These are phyloP conservation scores for Prochilodus magdalenae DNA, from an alignment of 2,113 vertebrate species.

Conservation along the genomic window DNA sequence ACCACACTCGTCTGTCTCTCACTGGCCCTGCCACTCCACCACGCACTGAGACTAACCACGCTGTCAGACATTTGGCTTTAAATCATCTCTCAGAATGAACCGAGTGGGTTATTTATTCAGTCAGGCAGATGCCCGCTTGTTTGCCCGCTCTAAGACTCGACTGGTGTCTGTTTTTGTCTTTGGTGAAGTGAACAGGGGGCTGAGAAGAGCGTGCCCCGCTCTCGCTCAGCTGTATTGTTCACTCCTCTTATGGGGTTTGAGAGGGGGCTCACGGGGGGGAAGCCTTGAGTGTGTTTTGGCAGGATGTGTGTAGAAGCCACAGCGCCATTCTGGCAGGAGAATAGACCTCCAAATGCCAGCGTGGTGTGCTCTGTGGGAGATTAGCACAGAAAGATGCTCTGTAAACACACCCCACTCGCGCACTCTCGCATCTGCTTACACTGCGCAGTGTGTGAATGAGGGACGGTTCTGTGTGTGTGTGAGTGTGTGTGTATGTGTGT, in stretches of 20 bases:
- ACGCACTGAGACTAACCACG: background rate
- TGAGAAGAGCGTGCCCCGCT: background rate
- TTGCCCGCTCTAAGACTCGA: too few relatives aligned
- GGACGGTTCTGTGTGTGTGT: background rate
- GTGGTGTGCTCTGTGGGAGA: slow-evolving; percentile 10
- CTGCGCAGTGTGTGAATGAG: background rate
- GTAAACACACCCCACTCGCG: background rate
- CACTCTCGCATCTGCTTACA: background rate
- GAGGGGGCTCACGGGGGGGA: background rate
- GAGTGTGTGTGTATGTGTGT: background rate
- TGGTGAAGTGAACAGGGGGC: background rate
- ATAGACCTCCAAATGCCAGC: background rate
- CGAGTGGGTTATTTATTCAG: background rate
- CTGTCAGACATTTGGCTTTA: background rate
- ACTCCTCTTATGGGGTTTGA: background rate
- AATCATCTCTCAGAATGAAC: slow-evolving; percentile 3
- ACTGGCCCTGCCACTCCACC: background rate
- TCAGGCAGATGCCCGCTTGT: background rate
- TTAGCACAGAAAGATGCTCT: background rate
- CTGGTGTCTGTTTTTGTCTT: background rate
- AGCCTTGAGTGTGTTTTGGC: background rate
- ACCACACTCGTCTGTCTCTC: background rate
- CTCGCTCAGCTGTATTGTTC: background rate
- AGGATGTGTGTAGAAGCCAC: background rate
- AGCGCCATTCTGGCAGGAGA: background rate